Evolutionary conservation across 2,113 vertebrate species (phyloP).

Genomic region (Hystrix brachyura): DNA sequence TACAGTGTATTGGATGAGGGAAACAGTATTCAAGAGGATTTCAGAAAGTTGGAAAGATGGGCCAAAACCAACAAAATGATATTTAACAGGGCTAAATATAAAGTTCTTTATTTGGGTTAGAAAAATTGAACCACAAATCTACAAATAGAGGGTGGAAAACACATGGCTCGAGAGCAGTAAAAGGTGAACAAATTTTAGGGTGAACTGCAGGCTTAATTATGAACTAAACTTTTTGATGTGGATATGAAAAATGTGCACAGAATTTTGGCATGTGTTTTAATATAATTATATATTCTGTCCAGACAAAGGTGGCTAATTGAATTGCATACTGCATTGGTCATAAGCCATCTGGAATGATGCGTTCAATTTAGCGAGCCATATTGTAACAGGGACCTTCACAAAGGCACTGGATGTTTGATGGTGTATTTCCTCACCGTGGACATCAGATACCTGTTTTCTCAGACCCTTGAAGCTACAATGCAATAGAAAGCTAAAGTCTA

Average conservation of each 20-base stretch:
- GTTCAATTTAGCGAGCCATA: constrained; percentile 27
- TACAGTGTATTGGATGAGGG: constrained; percentile 16
- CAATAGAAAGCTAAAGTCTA: background rate
- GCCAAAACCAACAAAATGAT: constrained; percentile 72
- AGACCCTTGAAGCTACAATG: constrained; percentile 12
- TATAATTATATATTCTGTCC: constrained; percentile 38
- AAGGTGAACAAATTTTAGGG: constrained; percentile 60
- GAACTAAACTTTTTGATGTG: constrained; percentile 66
- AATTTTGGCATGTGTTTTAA: constrained; percentile 31
- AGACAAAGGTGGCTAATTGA: constrained; percentile 58
- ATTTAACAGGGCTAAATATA: constrained; percentile 54
- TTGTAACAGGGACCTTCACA: constrained; percentile 35
- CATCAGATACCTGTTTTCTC: constrained; percentile 36
- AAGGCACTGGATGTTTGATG: constrained; percentile 1
- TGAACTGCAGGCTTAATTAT: constrained; percentile 63
- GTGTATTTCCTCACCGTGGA: background rate
- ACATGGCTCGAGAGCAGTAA: constrained; percentile 51
- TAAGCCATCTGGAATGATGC: constrained; percentile 55
- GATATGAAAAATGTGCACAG: constrained; percentile 49
- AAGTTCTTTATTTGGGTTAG: constrained; percentile 63
- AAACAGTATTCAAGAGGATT: constrained; percentile 28
- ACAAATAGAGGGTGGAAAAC: constrained; percentile 55
- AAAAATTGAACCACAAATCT: constrained; percentile 47
- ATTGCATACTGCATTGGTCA: background rate
- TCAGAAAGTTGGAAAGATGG: constrained; percentile 31